Percentiles rank a stretch among this genome's conserved stretches.
phyloP scores from a whole-genome alignment of 2,888 invertebrate species.

The Hanleya hanleyi region DNA sequence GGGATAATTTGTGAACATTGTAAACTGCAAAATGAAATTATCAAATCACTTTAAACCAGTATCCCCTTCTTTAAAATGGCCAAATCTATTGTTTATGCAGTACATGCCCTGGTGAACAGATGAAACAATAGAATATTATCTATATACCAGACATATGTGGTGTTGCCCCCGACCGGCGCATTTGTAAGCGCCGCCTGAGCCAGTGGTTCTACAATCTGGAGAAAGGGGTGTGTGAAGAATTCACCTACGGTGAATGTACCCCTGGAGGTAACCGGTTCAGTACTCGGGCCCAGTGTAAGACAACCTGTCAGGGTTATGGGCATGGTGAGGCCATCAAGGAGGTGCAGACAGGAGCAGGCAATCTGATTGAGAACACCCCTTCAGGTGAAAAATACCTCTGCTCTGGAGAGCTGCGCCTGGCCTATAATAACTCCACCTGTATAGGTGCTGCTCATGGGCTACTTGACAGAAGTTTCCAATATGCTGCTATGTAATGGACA shows the following conservation, averaged over 20 bases:
- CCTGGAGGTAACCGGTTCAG: conserved; percentile 83
- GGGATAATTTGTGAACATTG: no score
- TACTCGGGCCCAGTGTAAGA: conserved; percentile 51
- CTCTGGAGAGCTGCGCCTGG: no score
- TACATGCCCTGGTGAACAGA: no score
- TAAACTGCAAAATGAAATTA: no score
- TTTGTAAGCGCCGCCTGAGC: conserved; percentile 79
- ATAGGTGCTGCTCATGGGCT: no score
- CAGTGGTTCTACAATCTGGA: conserved; percentile 83
- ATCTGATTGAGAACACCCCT: background rate
- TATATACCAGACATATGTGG: background rate
- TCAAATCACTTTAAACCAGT: no score
- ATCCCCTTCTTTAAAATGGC: no score
- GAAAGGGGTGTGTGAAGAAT: conserved; percentile 80
- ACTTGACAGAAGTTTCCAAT: no score
- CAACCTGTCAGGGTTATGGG: conserved; percentile 30
- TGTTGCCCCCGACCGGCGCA: background rate
- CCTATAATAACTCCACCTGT: no score
- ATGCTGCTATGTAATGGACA: no score
- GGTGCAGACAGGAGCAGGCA: background rate
- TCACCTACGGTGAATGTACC: conserved; percentile 85
- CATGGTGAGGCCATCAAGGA: conserved; percentile 13
- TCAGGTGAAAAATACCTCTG: conserved; percentile 48
- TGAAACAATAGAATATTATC: no score
- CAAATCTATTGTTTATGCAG: no score